Percentiles rank a stretch among this genome's conserved stretches.
These are phyloP conservation scores for Actias luna DNA, from an alignment of 2,888 invertebrate species.

Conservation along the genomic window DNA sequence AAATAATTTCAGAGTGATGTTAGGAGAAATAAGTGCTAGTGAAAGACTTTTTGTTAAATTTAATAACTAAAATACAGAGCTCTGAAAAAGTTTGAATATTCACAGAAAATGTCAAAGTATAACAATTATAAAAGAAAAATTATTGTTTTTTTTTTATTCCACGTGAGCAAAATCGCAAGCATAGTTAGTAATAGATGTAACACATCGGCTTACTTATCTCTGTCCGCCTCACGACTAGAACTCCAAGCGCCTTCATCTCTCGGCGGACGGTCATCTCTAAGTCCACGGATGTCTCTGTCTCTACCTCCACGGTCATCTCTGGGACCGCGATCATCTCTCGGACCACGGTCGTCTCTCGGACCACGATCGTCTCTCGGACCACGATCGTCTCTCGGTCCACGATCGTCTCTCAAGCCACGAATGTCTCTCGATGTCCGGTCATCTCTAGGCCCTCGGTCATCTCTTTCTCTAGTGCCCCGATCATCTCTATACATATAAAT, in stretches of 20 bases:
- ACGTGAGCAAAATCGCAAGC: too few species aligned
- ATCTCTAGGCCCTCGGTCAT: neutral
- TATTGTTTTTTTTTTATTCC: too few species aligned
- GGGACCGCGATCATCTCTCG: neutral
- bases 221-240: conserved; percentile 33
- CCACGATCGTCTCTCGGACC: neutral
- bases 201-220: conserved; percentile 30
- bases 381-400: conserved; percentile 9
- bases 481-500: neutral
- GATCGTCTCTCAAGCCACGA: neutral
- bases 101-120: too few species aligned
- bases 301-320: conserved; percentile 23
- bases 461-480: neutral
- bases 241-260: conserved; percentile 60
- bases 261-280: conserved; percentile 39
- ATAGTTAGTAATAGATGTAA: neutral
- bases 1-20: too few species aligned
- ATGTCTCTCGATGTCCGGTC: neutral
- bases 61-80: too few species aligned
- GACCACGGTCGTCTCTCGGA: neutral
- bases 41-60: too few species aligned
- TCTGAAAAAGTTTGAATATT: too few species aligned
- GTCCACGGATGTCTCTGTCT: conserved; percentile 28
- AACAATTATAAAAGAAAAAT: too few species aligned
- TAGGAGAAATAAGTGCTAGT: too few species aligned